Percentiles rank a stretch among this genome's conserved stretches.
These are phyloP conservation scores for Spea bombifrons DNA, from an alignment of 2,113 vertebrate genomes.

Conservation along the genomic window DNA sequence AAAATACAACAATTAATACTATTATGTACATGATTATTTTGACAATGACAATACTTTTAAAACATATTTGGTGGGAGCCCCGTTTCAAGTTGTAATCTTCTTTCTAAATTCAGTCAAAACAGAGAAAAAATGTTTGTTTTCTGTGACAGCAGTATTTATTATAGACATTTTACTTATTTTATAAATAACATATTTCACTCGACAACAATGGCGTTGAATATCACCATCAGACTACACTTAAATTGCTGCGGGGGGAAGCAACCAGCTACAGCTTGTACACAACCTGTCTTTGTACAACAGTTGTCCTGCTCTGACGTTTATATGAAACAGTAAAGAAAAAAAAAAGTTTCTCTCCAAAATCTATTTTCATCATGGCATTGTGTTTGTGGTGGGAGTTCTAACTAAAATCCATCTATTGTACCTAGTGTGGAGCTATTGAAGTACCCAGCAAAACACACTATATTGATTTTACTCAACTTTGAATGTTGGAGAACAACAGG, in stretches of 20 bases:
- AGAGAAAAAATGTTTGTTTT: too few species aligned
- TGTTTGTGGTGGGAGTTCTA: neutral
- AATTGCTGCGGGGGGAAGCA: neutral
- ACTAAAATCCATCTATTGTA: constrained; percentile 1
- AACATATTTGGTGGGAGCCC: too few species aligned
- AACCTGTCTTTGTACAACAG: neutral
- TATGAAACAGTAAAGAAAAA: constrained; percentile 8
- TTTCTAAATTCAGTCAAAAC: too few species aligned
- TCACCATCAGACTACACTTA: neutral
- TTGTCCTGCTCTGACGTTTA: neutral
- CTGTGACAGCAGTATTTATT: too few species aligned
- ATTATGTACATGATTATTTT: too few species aligned
- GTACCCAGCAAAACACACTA: constrained; percentile 38
- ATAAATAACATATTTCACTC: too few species aligned
- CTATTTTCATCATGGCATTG: constrained; percentile 6
- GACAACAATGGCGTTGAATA: too few species aligned
- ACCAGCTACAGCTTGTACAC: neutral
- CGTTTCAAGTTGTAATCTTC: too few species aligned
- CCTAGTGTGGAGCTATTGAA: constrained; percentile 37
- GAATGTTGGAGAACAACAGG: constrained; percentile 46
- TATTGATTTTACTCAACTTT: constrained; percentile 43
- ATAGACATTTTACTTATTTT: too few species aligned
- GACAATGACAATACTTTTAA: too few species aligned
- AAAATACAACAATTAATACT: too few species aligned
- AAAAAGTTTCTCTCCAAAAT: neutral